Conservation (phyloP, 2,888 invertebrate species). For the Heteromurus nitidus region DNA sequence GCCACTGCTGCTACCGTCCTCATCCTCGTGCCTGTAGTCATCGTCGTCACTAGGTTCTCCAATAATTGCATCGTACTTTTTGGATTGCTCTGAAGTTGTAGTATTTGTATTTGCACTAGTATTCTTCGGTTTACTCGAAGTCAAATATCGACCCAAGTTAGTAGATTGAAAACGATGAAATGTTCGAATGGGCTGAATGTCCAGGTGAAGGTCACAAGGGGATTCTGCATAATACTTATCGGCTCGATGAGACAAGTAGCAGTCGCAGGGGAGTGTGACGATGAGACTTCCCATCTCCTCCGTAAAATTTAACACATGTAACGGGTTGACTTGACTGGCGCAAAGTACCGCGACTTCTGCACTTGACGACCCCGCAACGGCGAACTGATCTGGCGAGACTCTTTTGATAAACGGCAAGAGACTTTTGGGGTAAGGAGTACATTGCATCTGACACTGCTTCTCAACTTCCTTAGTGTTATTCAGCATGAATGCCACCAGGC, state of each 20-base stretch:
- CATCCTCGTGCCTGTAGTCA: not conserved
- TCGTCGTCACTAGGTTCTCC: not conserved
- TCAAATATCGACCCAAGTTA: not conserved
- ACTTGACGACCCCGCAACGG: constrained; percentile 45
- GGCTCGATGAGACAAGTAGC: constrained; percentile 27
- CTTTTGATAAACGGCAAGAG: constrained; percentile 54
- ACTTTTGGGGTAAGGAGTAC: constrained; percentile 11
- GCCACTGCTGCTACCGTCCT: not conserved
- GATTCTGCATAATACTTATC: constrained; percentile 33
- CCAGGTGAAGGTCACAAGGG: constrained; percentile 22
- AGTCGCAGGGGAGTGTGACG: constrained; percentile 31
- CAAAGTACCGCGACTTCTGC: constrained; percentile 53
- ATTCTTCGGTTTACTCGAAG: not conserved
- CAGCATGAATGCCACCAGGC: constrained; percentile 23
- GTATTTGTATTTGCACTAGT: not conserved
- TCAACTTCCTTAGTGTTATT: constrained; percentile 36
- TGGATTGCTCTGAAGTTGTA: not conserved
- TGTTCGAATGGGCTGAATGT: constrained; percentile 20
- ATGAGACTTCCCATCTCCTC: constrained; percentile 24
- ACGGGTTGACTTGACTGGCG: constrained; percentile 7
- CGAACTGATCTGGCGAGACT: constrained; percentile 53
- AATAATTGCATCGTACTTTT: not conserved
- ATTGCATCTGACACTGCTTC: constrained; percentile 41
- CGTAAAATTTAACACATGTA: constrained; percentile 18
- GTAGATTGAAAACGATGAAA: not conserved